Conservation (phyloP, 1,140 invertebrate genomes). For the Anadara kagoshimensis region DNA sequence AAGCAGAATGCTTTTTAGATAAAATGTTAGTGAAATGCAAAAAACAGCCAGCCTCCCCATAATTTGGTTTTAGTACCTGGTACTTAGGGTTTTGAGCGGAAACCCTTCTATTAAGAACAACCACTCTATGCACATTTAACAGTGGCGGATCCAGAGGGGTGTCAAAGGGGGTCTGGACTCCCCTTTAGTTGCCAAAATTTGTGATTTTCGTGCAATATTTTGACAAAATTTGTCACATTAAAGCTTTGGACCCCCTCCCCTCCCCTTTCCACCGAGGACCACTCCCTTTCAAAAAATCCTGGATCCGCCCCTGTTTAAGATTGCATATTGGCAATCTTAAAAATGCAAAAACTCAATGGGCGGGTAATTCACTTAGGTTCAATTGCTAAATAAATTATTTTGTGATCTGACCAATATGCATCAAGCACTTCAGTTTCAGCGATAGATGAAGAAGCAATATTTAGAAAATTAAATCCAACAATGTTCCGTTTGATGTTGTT, state of each 20-base stretch:
- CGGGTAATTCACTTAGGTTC: constrained; percentile 3
- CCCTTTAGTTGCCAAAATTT: too few species aligned
- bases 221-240: too few species aligned
- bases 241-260: too few species aligned
- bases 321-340: constrained; percentile 4
- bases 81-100: not conserved
- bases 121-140: constrained; percentile 9
- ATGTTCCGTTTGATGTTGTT: constrained; percentile 23
- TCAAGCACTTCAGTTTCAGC: constrained; percentile 22
- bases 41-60: not conserved
- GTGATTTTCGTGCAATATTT: too few species aligned
- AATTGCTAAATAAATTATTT: constrained; percentile 18
- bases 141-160: too few species aligned
- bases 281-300: too few species aligned
- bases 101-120: constrained; percentile 1
- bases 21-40: not conserved
- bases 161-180: too few species aligned
- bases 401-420: constrained; percentile 29
- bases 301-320: too few species aligned
- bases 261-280: too few species aligned
- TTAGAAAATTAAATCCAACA: constrained; percentile 10
- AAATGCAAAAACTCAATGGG: constrained; percentile 1
- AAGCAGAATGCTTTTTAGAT: not conserved
- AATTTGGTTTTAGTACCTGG: not conserved
- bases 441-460: constrained; percentile 2